Conservation (phyloP, 2,888 invertebrate genomes). For the Chironomus riparius region DNA sequence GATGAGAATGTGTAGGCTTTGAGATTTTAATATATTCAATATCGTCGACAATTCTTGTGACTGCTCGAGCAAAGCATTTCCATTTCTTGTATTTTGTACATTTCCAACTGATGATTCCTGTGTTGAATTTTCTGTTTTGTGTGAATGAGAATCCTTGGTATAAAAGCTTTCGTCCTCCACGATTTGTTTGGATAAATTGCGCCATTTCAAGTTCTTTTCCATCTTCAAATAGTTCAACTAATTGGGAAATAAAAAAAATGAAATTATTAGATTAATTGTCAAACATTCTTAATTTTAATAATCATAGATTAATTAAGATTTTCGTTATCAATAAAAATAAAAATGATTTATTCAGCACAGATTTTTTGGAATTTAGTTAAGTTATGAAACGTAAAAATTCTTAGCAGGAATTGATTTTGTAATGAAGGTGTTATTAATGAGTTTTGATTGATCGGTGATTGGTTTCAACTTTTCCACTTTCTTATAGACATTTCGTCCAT, state of each 20-base stretch:
- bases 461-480: neutral
- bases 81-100: constrained; percentile 27
- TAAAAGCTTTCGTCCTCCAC: constrained; percentile 14
- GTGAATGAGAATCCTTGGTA: constrained; percentile 16
- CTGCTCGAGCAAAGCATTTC: constrained; percentile 27
- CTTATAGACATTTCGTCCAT: neutral
- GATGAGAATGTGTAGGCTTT: constrained; percentile 29
- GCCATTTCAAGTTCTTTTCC: neutral
- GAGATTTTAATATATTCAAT: constrained; percentile 28
- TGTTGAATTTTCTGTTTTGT: constrained; percentile 13
- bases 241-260: neutral
- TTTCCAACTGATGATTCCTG: constrained; percentile 25
- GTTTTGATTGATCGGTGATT: neutral
- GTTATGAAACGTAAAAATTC: no score
- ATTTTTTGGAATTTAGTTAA: no score
- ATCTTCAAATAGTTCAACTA: neutral
- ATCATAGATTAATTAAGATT: no score
- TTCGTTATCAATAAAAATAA: no score
- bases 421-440: neutral
- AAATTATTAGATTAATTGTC: neutral
- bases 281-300: neutral
- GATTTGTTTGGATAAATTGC: neutral
- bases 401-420: no score
- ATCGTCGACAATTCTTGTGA: constrained; percentile 24
- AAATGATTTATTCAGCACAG: no score